These are phyloP conservation scores for Papilio polytes DNA, from an alignment of 1,140 invertebrate genomes.

Conservation along the genomic window DNA sequence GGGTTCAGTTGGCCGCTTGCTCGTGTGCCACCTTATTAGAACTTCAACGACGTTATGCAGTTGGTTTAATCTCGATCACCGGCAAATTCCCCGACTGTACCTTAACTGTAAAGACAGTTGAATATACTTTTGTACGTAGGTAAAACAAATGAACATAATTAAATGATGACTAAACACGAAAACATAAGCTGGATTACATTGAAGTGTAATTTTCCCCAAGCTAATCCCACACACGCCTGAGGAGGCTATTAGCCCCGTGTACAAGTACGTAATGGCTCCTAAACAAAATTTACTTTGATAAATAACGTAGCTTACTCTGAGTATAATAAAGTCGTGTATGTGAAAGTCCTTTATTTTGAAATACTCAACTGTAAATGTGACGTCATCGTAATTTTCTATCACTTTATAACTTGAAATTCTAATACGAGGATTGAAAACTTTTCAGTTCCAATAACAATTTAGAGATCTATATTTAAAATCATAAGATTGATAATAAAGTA, in stretches of 20 bases:
- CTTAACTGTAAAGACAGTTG: not conserved
- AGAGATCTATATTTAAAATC: no score
- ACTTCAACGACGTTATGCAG: no score
- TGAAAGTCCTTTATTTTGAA: no score
- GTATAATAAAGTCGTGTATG: not conserved
- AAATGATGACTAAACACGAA: not conserved
- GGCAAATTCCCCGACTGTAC: no score
- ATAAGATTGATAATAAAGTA: no score
- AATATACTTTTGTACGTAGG: no score
- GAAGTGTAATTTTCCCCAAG: not conserved
- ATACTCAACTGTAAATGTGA: no score
- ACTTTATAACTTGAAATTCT: not conserved
- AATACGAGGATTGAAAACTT: not conserved
- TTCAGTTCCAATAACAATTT: no score
- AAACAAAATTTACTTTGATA: constrained; percentile 23
- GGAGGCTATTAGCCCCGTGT: not conserved
- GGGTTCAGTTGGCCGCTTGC: no score
- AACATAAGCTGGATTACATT: not conserved
- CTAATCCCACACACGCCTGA: constrained; percentile 18
- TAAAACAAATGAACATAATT: not conserved
- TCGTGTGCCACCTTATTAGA: no score
- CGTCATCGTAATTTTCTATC: no score
- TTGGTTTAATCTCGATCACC: no score
- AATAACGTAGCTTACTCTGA: not conserved
- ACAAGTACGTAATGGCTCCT: constrained; percentile 12